Conservation (phyloP, 2,797 vertebrate genomes). For the Clarias pachynema region DNA sequence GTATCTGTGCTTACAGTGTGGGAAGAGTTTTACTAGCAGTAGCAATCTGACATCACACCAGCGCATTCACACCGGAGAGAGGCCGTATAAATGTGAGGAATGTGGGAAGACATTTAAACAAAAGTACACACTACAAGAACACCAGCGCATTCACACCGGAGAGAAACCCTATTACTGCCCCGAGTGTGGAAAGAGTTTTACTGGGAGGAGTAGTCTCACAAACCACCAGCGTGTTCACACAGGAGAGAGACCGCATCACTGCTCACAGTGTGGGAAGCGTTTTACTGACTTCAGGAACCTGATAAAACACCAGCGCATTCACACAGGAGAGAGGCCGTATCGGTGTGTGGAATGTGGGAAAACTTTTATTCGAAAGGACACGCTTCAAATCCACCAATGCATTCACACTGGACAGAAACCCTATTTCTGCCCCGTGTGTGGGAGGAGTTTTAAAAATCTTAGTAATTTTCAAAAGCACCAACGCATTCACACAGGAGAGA, state of each 20-base stretch:
- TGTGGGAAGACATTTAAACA: neutral
- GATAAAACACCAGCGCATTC: neutral
- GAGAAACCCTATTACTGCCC: neutral
- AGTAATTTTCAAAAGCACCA: neutral
- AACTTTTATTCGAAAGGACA: neutral
- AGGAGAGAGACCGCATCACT: neutral
- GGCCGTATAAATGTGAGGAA: neutral
- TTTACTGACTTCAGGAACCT: neutral
- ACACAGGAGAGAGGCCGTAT: neutral
- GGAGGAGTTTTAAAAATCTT: neutral
- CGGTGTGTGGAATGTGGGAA: neutral
- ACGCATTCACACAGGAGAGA: neutral
- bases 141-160: neutral
- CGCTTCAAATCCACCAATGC: neutral
- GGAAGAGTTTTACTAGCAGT: neutral
- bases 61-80: neutral
- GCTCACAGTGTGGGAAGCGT: neutral
- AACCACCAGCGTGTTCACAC: neutral
- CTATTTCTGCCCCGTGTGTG: neutral
- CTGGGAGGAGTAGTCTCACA: neutral
- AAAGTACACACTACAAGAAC: neutral
- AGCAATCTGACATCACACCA: neutral
- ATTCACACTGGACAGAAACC: neutral
- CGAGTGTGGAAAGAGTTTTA: neutral
- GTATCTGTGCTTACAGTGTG: neutral